phyloP scores from a whole-genome alignment of 2,797 vertebrate genomes.

The Epinephelus malabaricus region DNA sequence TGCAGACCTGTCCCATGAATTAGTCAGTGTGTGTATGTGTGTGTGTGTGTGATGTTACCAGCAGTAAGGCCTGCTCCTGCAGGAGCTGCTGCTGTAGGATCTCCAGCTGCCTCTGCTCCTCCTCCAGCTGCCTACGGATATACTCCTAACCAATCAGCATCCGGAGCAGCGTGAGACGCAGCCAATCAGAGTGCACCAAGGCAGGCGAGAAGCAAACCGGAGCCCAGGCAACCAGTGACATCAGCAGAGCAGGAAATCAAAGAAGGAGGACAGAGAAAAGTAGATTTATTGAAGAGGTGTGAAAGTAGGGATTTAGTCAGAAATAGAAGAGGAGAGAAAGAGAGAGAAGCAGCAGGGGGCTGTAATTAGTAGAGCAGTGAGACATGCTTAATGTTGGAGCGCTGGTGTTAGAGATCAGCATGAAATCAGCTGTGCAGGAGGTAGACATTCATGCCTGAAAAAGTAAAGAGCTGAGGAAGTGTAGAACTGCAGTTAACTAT shows the following conservation, averaged over 20 bases:
- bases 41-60: constrained; percentile 85
- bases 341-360: constrained; percentile 50
- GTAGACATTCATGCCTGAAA: constrained; percentile 16
- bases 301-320: constrained; percentile 49
- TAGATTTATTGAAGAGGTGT: constrained; percentile 61
- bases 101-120: constrained; percentile 98
- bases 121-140: constrained; percentile 98
- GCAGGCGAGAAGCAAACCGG: constrained; percentile 43
- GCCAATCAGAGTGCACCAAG: constrained; percentile 68
- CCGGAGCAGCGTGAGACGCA: constrained; percentile 22
- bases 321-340: constrained; percentile 49
- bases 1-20: not conserved
- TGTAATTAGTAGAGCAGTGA: constrained; percentile 35
- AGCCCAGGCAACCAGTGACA: constrained; percentile 76
- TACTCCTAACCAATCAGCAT: constrained; percentile 89
- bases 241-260: constrained; percentile 68
- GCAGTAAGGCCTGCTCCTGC: constrained; percentile 97
- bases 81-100: constrained; percentile 98
- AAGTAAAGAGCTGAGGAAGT: not conserved
- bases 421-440: constrained; percentile 35
- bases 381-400: constrained; percentile 26
- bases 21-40: not conserved
- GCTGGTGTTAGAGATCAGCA: not conserved
- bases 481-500: not conserved
- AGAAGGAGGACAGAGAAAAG: constrained; percentile 30